Evolutionary conservation across 2,113 vertebrate genomes (phyloP).

Genomic region (Centropristis striata): DNA sequence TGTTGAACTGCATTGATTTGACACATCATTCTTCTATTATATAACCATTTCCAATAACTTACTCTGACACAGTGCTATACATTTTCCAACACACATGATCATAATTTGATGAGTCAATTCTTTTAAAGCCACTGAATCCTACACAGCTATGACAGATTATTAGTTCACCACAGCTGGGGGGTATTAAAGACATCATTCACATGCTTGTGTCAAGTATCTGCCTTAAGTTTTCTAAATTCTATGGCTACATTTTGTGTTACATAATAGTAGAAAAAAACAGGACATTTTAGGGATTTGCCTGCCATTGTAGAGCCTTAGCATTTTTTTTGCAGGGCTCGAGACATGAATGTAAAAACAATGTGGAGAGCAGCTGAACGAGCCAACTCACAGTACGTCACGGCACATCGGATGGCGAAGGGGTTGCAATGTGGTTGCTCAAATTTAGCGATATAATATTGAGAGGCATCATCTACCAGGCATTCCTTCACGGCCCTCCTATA

Average conservation of each 20-base stretch:
- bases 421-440: too few relatives aligned
- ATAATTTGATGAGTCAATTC: not conserved
- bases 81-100: not conserved
- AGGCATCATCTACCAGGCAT: too few relatives aligned
- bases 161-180: not conserved
- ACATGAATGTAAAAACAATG: too few relatives aligned
- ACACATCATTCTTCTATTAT: not conserved
- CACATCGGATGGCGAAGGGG: too few relatives aligned
- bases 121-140: not conserved
- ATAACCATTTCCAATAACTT: not conserved
- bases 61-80: not conserved
- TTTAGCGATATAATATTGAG: too few relatives aligned
- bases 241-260: not conserved
- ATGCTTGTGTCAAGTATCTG: not conserved
- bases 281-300: too few relatives aligned
- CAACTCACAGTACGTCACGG: too few relatives aligned
- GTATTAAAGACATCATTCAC: conserved; percentile 20
- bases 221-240: not conserved
- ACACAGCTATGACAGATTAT: not conserved
- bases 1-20: conserved; percentile 1
- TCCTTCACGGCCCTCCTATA: too few relatives aligned
- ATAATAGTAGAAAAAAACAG: not conserved
- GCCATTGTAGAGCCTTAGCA: too few relatives aligned
- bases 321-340: too few relatives aligned
- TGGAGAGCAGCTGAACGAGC: too few relatives aligned